These are phyloP conservation scores for Cheilinus undulatus DNA, from an alignment of 2,113 vertebrate species.

Conservation along the genomic window DNA sequence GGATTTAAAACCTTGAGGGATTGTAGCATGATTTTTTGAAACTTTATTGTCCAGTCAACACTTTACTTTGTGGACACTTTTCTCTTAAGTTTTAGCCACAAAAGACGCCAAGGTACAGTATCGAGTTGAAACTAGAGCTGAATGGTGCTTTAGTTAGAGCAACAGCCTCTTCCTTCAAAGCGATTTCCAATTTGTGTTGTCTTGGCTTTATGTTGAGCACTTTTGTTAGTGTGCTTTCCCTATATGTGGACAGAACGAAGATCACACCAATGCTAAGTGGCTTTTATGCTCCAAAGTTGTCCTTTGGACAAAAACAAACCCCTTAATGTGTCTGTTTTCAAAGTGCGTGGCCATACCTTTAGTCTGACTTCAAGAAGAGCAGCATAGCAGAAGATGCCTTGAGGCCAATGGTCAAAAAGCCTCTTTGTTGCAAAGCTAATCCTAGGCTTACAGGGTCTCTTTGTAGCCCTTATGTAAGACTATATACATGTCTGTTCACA, in stretches of 20 bases:
- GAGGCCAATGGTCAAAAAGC: constrained; percentile 54
- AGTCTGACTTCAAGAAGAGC: background rate
- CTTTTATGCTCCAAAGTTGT: background rate
- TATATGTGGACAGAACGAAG: constrained; percentile 40
- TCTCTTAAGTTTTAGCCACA: constrained; percentile 10
- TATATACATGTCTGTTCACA: constrained; percentile 43
- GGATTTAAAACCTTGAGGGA: constrained; percentile 20
- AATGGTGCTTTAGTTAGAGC: background rate
- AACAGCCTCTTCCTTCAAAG: background rate
- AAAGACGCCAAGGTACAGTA: constrained; percentile 63
- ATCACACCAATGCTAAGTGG: background rate
- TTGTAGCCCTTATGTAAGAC: constrained; percentile 39
- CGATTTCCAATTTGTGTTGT: background rate
- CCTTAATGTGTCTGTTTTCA: background rate
- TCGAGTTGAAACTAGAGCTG: background rate
- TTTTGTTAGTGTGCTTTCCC: background rate
- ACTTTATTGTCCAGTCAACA: constrained; percentile 7
- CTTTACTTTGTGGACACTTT: constrained; percentile 26
- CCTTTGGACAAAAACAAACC: background rate
- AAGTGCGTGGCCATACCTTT: background rate
- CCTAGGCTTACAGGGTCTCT: constrained; percentile 66
- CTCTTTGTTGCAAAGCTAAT: constrained; percentile 72
- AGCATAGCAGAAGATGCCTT: constrained; percentile 10
- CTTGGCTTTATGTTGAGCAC: background rate
- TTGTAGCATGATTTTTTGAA: constrained; percentile 9